These are phyloP conservation scores for Hepsetus odoe DNA, from an alignment of 2,113 vertebrate species.

Conservation along the genomic window DNA sequence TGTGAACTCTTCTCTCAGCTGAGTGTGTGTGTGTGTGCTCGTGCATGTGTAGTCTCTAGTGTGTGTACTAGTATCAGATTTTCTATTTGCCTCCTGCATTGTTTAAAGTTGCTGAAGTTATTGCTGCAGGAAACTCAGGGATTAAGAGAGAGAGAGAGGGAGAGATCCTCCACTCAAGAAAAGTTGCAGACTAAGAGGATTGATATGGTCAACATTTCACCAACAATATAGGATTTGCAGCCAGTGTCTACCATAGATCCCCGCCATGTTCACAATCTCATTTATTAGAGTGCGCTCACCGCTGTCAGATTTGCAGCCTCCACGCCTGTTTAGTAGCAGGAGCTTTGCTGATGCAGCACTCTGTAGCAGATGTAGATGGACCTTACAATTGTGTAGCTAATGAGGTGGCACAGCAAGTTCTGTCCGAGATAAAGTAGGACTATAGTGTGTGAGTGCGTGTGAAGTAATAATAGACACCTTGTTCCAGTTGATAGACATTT, in stretches of 20 bases:
- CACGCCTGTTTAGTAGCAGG: background rate
- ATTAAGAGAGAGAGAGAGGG: conserved; percentile 5
- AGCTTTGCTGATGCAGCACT: conserved; percentile 19
- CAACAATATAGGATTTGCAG: conserved; percentile 54
- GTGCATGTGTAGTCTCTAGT: background rate
- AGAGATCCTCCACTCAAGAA: conserved; percentile 37
- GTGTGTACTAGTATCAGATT: conserved; percentile 21
- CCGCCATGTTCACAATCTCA: conserved; percentile 46
- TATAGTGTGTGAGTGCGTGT: background rate
- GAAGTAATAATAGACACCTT: background rate
- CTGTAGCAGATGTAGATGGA: background rate
- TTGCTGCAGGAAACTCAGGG: conserved; percentile 28
- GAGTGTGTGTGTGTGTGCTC: background rate
- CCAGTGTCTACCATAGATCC: conserved; percentile 44
- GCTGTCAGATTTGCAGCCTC: conserved; percentile 26
- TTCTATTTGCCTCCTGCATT: conserved; percentile 16
- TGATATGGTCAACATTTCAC: conserved; percentile 51
- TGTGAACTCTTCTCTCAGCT: conserved; percentile 14
- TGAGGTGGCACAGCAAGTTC: background rate
- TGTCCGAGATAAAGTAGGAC: background rate
- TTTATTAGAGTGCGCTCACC: conserved; percentile 16
- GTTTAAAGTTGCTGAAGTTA: conserved; percentile 33
- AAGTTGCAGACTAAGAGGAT: conserved; percentile 61
- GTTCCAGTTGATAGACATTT: too few relatives aligned
- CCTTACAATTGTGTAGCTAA: background rate